A percentile compares a stretch with the other conserved stretches of the same genome.
phyloP scores from a whole-genome alignment of 2,797 vertebrate genomes.

The Hippocampus kuda region DNA sequence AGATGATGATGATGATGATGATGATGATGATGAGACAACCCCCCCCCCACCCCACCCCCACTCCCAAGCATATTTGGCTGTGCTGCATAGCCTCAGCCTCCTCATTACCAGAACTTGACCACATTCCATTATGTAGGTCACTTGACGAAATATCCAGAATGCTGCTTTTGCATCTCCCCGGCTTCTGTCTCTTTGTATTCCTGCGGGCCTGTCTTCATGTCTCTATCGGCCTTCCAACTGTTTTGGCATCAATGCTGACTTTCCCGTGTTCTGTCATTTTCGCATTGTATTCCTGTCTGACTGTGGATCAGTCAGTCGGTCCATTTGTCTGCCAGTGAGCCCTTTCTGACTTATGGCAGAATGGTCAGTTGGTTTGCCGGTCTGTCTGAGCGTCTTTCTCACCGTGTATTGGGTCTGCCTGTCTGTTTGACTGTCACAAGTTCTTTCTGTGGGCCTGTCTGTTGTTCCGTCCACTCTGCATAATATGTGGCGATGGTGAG shows the following conservation, averaged over 20 bases:
- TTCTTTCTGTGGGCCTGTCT: neutral
- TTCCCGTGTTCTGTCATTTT: neutral
- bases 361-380: too few species aligned
- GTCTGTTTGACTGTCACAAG: too few species aligned
- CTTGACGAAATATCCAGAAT: constrained; percentile 22
- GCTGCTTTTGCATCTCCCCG: neutral
- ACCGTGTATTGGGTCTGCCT: too few species aligned
- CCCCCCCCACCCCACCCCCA: neutral
- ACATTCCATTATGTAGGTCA: constrained; percentile 35
- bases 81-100: neutral
- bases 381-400: too few species aligned
- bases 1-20: neutral
- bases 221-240: too few species aligned
- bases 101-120: constrained; percentile 9
- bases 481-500: too few species aligned
- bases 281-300: neutral
- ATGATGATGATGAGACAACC: too few species aligned
- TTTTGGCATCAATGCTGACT: too few species aligned
- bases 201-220: neutral
- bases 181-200: neutral
- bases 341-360: too few species aligned
- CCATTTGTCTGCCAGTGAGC: neutral
- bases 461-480: neutral
- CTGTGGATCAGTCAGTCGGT: neutral
- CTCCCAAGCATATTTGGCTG: neutral